phyloP scores from a whole-genome alignment of 2,797 vertebrate species.

The Gambusia yucatana region DNA sequence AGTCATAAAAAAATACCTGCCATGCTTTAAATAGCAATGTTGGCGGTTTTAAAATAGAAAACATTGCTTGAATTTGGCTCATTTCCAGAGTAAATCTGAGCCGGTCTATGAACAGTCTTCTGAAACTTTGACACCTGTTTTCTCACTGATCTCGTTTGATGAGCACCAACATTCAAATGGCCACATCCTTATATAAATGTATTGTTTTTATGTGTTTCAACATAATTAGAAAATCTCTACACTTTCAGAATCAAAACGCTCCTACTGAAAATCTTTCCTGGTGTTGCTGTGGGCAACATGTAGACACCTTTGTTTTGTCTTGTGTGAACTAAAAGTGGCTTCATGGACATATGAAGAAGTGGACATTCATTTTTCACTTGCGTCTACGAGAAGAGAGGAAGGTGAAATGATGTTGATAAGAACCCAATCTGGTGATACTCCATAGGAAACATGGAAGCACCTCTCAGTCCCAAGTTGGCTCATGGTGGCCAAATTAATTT shows the following conservation, averaged over 20 bases:
- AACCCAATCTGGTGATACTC: background rate
- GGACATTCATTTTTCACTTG: background rate
- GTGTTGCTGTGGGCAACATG: background rate
- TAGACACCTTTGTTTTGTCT: background rate
- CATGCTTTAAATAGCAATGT: background rate
- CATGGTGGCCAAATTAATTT: background rate
- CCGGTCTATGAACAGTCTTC: background rate
- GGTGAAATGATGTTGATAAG: background rate
- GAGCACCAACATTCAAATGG: background rate
- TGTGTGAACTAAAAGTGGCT: background rate
- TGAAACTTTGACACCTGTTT: background rate
- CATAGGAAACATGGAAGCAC: background rate
- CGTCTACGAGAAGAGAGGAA: background rate
- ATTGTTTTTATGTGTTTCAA: background rate
- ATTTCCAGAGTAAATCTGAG: background rate
- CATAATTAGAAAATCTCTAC: background rate
- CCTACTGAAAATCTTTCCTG: background rate
- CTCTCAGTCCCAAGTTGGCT: background rate
- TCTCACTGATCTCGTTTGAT: background rate
- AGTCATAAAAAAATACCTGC: background rate
- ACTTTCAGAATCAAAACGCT: background rate
- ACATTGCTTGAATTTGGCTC: background rate
- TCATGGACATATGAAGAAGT: background rate
- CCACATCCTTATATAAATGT: too few species aligned
- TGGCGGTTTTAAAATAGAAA: background rate